Evolutionary conservation across 2,888 invertebrate genomes (phyloP), one percentile per base, ranked within the genome.

Genomic region (Trachelus tabidus): DNA sequence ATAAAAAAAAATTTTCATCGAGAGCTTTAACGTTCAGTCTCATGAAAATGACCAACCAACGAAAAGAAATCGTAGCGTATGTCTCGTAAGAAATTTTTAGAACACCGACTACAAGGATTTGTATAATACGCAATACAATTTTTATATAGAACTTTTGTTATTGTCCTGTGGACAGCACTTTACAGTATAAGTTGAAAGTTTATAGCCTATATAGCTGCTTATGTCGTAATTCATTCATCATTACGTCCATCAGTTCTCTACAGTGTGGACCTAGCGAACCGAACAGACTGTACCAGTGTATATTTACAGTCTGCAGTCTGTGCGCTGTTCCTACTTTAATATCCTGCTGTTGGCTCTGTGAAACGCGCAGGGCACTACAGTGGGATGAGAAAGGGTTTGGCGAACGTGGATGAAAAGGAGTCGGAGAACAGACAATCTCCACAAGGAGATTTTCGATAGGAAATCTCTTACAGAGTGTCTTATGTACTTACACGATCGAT

Each of bases 251-350:
- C 56, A 56, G 23, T 56, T 23, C 23, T 23, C 56, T 56, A 56
- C 23, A 56, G 56, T 84, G 83, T 81, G 80, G 82, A 81, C 79
- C 30, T 71, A 71, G 78, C 80, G 78, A 81, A 79, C 78, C 81
- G 69, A 81, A 81, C 83, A 79, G 80, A 81, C 82, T 75, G 71
- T 71, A 77, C 79, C 83, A 83, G 85, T 87, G 89, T 89, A 88
- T 89, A 89, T 89, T 89, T 88, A 88, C 89, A 88, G 89, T 87
- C 88, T 87, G 86, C 85, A 83, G 87, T 86, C 85, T 87, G 83
- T 83, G 82, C 83, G 82, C 86, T 84, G 83, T 84, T 86, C 83
- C 88, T 87, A 88, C 89, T 89, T 89, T 89, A 89, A 89, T 89
- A 89, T 89, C 89, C 88, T 89, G 89, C 87, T 89, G 88, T 87